Base-by-base conservation (phyloP, 2,888 invertebrate species). In the Hemaris fuciformis region DNA sequence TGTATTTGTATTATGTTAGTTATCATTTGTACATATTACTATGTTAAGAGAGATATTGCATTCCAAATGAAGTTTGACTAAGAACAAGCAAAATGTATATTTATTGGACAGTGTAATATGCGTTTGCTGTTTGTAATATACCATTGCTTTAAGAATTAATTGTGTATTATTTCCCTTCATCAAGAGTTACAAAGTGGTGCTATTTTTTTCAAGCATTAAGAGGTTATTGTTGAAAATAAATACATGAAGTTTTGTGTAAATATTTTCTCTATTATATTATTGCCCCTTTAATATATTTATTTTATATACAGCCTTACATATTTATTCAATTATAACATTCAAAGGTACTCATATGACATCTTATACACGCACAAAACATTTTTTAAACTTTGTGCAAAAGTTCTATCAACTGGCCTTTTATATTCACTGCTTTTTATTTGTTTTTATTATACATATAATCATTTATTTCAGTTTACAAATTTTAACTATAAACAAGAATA, bases 301-400 rank as follows among this genome's bases (percentile, higher is more conserved):
- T 62, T 59, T 62, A 61, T 61, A 23, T 38, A 65, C 60, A 64
- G 66, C 64, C 64, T 65, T 67, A 20, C 41, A n/a, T 61, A 62
- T 41, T 59, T 23, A 58, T 7, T 59, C 60, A 60, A 48, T 48
- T 27, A 27, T 53, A 18, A 7, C 31, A 48, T 27, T 27, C 27
- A 38, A n/a, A n/a, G n/a, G n/a, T n/a, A 34, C n/a, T 38, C 38
- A 4, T n/a, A n/a, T 27, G 27, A 27, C 10, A 38, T n/a, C 38
- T 38, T 10, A 38, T 38, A 38, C n/a, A n/a, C 10, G 38, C 38
- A 38, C 38, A 10, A 38, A 38, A 38, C 38, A n/a, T n/a, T 38
- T 34, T n/a, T 38, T n/a, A 38, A 38, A 3, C 38, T n/a, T 38
- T n/a, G 38, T 10, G n/a, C n/a, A 38, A 27, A 38, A n/a, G n/a